A percentile compares a stretch with the other conserved stretches of the same genome.
These are phyloP conservation scores for Lindbergichthys nudifrons DNA, from an alignment of 2,797 vertebrate genomes.

Conservation along the genomic window DNA sequence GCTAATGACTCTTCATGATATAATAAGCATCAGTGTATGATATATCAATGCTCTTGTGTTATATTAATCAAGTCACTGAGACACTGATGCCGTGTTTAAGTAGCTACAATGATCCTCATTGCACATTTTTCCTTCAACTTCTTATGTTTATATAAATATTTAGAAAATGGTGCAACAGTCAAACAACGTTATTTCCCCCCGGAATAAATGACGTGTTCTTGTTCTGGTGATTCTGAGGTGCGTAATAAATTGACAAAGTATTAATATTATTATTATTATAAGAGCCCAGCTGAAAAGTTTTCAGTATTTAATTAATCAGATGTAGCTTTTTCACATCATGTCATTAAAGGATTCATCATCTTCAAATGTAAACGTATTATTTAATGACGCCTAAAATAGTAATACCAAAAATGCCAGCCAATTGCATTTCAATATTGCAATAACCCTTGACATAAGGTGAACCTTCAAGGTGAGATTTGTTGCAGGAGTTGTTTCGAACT, in stretches of 20 bases:
- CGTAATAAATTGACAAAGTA: too few relatives aligned
- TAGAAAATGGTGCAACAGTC: too few relatives aligned
- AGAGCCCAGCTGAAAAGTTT: too few relatives aligned
- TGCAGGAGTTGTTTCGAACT: background rate
- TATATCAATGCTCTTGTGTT: background rate
- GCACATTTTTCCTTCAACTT: too few relatives aligned
- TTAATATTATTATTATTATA: too few relatives aligned
- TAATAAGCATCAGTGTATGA: background rate
- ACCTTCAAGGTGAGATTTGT: background rate
- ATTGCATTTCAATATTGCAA: background rate
- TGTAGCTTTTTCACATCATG: too few relatives aligned
- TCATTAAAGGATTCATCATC: too few relatives aligned
- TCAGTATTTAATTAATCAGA: background rate
- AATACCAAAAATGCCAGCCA: background rate
- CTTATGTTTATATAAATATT: too few relatives aligned
- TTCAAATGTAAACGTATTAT: background rate
- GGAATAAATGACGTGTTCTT: background rate
- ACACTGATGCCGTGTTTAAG: too few relatives aligned
- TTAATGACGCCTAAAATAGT: background rate
- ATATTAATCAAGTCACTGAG: background rate
- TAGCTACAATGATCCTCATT: too few relatives aligned
- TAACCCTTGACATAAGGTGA: background rate
- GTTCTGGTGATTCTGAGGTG: background rate
- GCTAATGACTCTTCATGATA: background rate
- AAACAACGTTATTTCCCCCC: too few relatives aligned